Evolutionary conservation across 2,797 vertebrate species (phyloP).

Genomic region (Micromesistius poutassou): DNA sequence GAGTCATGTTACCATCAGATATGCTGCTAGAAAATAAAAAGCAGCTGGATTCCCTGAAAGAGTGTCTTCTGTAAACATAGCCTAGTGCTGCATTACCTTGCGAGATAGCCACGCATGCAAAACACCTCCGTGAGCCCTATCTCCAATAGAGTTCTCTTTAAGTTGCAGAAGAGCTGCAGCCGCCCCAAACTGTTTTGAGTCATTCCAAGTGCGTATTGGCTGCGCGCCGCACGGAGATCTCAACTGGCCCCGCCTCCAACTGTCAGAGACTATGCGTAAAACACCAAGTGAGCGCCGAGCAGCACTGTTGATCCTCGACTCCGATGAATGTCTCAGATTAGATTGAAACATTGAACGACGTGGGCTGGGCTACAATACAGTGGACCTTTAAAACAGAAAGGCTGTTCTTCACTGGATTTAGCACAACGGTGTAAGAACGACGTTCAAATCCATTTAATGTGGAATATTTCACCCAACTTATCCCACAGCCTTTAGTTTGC

Average conservation of each 20-base stretch:
- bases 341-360: neutral
- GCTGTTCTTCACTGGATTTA: neutral
- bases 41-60: conserved; percentile 26
- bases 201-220: conserved; percentile 55
- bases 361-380: neutral
- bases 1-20: conserved; percentile 75
- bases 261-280: conserved; percentile 53
- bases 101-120: neutral
- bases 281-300: conserved; percentile 19
- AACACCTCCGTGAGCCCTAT: neutral
- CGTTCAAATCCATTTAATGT: conserved; percentile 11
- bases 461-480: conserved; percentile 40
- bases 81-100: neutral
- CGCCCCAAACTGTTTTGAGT: conserved; percentile 46
- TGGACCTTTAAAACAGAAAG: neutral
- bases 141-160: neutral
- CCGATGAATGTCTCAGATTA: conserved; percentile 47
- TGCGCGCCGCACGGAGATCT: conserved; percentile 29
- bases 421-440: neutral
- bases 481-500: conserved; percentile 56
- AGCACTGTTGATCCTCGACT: conserved; percentile 44
- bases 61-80: conserved; percentile 31
- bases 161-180: conserved; percentile 31
- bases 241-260: conserved; percentile 55
- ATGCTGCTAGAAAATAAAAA: conserved; percentile 51